Evolutionary conservation across 2,113 vertebrate genomes (phyloP), one percentile per base, ranked within the genome.

Genomic region (Lycocorax pyrrhopterus): DNA sequence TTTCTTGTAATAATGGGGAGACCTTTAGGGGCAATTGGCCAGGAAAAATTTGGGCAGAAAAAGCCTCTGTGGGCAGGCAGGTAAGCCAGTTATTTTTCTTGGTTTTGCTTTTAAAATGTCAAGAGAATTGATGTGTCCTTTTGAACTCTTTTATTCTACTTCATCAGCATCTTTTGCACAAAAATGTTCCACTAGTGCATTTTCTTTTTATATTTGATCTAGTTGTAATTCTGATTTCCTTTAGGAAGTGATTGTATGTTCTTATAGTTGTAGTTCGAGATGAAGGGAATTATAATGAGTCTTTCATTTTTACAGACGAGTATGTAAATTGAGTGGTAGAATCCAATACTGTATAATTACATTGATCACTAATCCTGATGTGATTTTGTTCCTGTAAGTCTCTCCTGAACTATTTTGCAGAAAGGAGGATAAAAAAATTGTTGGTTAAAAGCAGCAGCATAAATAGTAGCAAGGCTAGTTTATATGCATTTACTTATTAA

Each of bases 261-360:
- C 56, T 66, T 60, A 52, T 9, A 74, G 47, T 16, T 0, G 4
- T 39, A 41, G 47, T 80, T 92, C 1, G 17, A 46, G 44, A 78
- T 49, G 52, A 92, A 88, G 68, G 25, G 64, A 87, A 87, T 95
- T 87, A 68, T 22, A 91, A 76, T 18, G 59, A 59, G 63, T 47
- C 46, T 86, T 85, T 81, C 20, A 49, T 53, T 96, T 93, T 92
- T 88, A 81, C 68, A 74, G 85, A 52, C 10, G 20, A 56, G 18
- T 71, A 89, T 95, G 79, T 88, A 95, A 90, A 95, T 75, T 59
- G 39, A 91, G 67, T 41, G 20, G 35, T 64, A 23, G 18, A 96
- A 94, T 88, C 64, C 90, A 93, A 91, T 90, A 93, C 19, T 81
- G 29, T 59, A 92, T 86, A 92, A 96, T 90, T 81, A 60, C 41